A percentile compares a stretch with the other conserved stretches of the same genome.
These are phyloP conservation scores for Knipowitschia caucasica DNA, from an alignment of 2,797 vertebrate species.

Conservation along the genomic window DNA sequence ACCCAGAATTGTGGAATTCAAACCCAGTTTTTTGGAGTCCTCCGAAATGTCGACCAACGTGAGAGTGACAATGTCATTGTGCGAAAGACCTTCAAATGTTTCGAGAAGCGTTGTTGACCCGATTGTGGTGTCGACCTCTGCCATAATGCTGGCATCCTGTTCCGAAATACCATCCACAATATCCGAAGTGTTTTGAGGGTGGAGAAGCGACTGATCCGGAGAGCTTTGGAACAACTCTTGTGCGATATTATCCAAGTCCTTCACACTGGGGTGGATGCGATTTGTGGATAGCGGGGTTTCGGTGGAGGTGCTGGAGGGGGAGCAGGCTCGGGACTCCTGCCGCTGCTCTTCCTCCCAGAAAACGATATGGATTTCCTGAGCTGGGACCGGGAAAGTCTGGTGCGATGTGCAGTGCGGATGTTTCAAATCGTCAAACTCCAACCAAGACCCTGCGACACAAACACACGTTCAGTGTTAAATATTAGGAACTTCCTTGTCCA, in stretches of 20 bases:
- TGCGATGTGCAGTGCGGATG: constrained; percentile 70
- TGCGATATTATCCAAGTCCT: neutral
- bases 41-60: constrained; percentile 71
- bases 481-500: too few species aligned
- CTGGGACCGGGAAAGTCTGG: constrained; percentile 70
- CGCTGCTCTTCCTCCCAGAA: constrained; percentile 77
- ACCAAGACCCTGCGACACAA: constrained; percentile 80
- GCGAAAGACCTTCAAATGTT: constrained; percentile 69
- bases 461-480: too few species aligned
- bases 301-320: constrained; percentile 31
- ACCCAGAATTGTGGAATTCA: constrained; percentile 35
- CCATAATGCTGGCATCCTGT: neutral
- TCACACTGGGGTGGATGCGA: neutral
- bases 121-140: constrained; percentile 50
- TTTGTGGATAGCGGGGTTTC: neutral
- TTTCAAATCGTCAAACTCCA: constrained; percentile 89
- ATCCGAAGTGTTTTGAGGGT: constrained; percentile 27
- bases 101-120: constrained; percentile 59
- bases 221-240: neutral
- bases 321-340: constrained; percentile 14
- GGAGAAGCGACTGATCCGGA: constrained; percentile 27
- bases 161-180: constrained; percentile 39
- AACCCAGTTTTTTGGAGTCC: constrained; percentile 34
- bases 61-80: constrained; percentile 73
- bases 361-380: constrained; percentile 84